A percentile compares a stretch with the other conserved stretches of the same genome.
Evolutionary conservation across 2,888 invertebrate genomes (phyloP).

Genomic region (Nebria salina): DNA sequence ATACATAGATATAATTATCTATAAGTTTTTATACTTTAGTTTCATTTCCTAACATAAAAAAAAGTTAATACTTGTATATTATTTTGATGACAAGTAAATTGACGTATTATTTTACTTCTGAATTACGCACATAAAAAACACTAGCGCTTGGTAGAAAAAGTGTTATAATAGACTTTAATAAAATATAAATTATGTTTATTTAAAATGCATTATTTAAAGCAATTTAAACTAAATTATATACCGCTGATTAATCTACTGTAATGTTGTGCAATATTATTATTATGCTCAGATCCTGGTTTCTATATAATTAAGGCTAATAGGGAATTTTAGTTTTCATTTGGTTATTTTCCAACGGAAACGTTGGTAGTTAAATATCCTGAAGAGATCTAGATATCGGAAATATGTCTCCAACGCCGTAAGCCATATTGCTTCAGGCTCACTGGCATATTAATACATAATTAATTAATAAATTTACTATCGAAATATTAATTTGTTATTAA

Average conservation of each 20-base stretch:
- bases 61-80: slow-evolving; percentile 24
- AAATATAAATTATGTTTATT: slow-evolving; percentile 44
- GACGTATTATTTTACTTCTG: slow-evolving; percentile 40
- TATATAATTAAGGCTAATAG: slow-evolving; percentile 1
- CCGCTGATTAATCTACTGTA: neutral
- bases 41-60: neutral
- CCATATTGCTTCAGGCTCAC: no score
- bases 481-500: no score
- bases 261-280: slow-evolving; percentile 11
- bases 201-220: slow-evolving; percentile 30
- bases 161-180: slow-evolving; percentile 42
- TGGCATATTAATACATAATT: no score
- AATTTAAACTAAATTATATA: neutral
- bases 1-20: slow-evolving; percentile 9
- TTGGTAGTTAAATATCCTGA: neutral
- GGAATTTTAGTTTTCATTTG: neutral
- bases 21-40: neutral
- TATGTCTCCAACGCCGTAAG: neutral
- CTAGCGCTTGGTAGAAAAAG: slow-evolving; percentile 33
- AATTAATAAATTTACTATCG: no score
- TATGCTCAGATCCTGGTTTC: neutral
- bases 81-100: slow-evolving; percentile 46
- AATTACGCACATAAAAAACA: slow-evolving; percentile 32
- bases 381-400: neutral
- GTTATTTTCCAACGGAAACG: slow-evolving; percentile 1